Base-by-base conservation (phyloP, 2,888 invertebrate genomes). In the Nemoura dubitans region DNA sequence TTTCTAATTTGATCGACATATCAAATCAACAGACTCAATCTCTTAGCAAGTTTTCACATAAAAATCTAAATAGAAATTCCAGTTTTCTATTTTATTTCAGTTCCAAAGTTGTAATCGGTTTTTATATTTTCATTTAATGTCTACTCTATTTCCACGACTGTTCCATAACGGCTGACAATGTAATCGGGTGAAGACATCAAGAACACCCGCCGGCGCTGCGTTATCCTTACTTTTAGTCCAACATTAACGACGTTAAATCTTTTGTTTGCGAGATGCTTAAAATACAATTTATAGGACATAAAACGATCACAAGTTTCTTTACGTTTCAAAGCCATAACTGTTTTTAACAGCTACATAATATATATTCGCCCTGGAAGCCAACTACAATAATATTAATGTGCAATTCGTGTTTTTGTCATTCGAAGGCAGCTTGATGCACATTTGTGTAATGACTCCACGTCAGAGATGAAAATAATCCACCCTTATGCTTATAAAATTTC, bases 191-290 rank as follows among this genome's bases (percentile, higher is more conserved):
- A 43, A 59, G 84, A 16, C 84, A 84, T 84, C 84, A 81, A 59
- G 26, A 27, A 28, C 59, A 27, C 28, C 29, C 26, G 26, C 26
- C 76, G 29, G 16, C 26, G 36, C 36, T 42, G 21, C 83, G 21
- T 43, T 59, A 43, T 83, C 42, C 83, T 42, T 83, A 83, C 30
- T 42, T 83, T 43, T 42, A 59, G 29, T 10, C 16, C 21, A 76
- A 76, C 59, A 76, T 84, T 84, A 84, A 84, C 84, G 76, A 76
- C 27, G 59, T 84, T 28, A 84, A 84, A 84, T 84, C 84, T 59
- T 59, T 84, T 84, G 84, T 84, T 84, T 84, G 84, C 29, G 28
- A 84, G 76, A 76, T 28, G 84, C 59, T 84, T 84, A 84, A 84
- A 84, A 84, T 84, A 30, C 43, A 84, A 84, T 84, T 84, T 84